A percentile compares a stretch with the other conserved stretches of the same genome.
Evolutionary conservation across 1,140 invertebrate genomes (phyloP).

Genomic region (Phocides pigmalion): DNA sequence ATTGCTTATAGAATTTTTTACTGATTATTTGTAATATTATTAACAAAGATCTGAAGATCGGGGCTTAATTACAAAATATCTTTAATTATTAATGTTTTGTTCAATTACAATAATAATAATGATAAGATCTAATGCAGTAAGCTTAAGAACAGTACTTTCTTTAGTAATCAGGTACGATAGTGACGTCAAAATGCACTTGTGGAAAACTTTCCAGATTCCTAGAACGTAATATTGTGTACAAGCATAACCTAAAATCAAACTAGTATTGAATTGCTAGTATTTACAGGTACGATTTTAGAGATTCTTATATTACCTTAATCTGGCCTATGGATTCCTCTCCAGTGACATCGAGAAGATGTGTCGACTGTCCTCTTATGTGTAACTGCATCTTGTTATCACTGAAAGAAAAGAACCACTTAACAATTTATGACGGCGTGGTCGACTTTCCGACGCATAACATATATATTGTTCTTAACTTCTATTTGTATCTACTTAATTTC

Average conservation of each 20-base stretch:
- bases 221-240: not conserved
- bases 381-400: conserved; percentile 81
- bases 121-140: too few species aligned
- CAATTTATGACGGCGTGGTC: conserved; percentile 63
- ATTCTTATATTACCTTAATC: conserved; percentile 70
- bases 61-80: too few species aligned
- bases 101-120: too few species aligned
- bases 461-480: not conserved
- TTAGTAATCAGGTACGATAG: not conserved
- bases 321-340: conserved; percentile 77
- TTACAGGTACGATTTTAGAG: not conserved
- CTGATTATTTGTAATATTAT: too few species aligned
- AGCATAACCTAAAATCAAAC: conserved; percentile 3
- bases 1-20: too few species aligned
- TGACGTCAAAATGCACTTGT: not conserved
- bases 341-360: conserved; percentile 79
- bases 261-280: too few species aligned
- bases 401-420: conserved; percentile 47
- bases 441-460: not conserved
- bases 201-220: not conserved
- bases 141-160: too few species aligned
- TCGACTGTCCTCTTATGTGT: conserved; percentile 80
- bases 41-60: too few species aligned
- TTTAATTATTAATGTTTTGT: too few species aligned
- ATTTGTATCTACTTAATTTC: not conserved